Conservation (phyloP, 1,140 invertebrate species). For the Scylla paramamosain region DNA sequence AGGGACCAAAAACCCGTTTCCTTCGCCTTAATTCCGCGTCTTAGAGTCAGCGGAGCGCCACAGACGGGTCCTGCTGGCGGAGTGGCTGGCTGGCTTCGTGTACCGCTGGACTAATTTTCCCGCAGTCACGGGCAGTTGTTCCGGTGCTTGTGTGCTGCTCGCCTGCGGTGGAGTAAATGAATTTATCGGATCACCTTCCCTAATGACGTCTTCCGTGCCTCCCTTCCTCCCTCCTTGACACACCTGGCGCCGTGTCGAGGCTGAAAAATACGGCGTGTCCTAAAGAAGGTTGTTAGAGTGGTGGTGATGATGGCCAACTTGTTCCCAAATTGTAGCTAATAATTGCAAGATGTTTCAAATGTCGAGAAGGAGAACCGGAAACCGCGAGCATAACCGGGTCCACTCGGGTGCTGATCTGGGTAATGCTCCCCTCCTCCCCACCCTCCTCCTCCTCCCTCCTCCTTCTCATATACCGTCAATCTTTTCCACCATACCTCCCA, state of each 20-base stretch:
- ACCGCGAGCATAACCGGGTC: slow-evolving; percentile 54
- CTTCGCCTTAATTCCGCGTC: too few relatives aligned
- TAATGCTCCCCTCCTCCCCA: not conserved
- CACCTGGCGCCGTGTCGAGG: not conserved
- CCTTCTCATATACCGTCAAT: not conserved
- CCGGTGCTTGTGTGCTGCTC: not conserved
- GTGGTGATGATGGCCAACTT: slow-evolving; percentile 59
- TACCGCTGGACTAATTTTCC: too few relatives aligned
- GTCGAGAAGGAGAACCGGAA: slow-evolving; percentile 61
- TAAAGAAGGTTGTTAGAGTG: slow-evolving; percentile 31
- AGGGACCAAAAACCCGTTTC: not conserved
- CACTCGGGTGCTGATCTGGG: not conserved
- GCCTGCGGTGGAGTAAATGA: not conserved
- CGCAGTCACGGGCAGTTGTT: too few relatives aligned
- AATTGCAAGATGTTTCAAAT: slow-evolving; percentile 62
- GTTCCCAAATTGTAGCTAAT: slow-evolving; percentile 65
- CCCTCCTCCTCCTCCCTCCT: not conserved
- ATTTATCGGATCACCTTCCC: not conserved
- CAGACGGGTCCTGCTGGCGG: too few relatives aligned
- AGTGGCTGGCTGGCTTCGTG: too few relatives aligned
- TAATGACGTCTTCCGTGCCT: not conserved
- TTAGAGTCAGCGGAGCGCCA: too few relatives aligned
- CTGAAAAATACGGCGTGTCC: not conserved
- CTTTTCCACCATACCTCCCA: not conserved
- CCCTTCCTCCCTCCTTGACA: not conserved